Evolutionary conservation across 1,140 invertebrate species (phyloP).

Genomic region (Temnothorax curvispinosus): DNA sequence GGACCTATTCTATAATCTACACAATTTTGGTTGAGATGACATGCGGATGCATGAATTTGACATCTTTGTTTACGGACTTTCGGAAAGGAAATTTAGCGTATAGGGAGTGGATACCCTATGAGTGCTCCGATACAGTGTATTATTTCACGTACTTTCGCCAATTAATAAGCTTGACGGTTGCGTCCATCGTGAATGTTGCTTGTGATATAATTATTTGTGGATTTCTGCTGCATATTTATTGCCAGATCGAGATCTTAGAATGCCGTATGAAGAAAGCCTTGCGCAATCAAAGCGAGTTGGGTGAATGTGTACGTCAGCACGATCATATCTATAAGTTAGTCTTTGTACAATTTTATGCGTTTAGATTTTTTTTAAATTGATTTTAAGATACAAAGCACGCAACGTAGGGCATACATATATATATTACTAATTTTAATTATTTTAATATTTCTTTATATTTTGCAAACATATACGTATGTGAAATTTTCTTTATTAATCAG

Average conservation of each 20-base stretch:
- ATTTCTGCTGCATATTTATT: conserved; percentile 63
- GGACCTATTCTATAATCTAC: conserved; percentile 51
- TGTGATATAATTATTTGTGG: conserved; percentile 69
- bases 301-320: conserved; percentile 66
- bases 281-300: neutral
- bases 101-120: conserved; percentile 73
- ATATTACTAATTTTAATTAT: neutral
- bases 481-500: neutral
- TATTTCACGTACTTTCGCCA: conserved; percentile 73
- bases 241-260: conserved; percentile 70
- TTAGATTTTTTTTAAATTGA: neutral
- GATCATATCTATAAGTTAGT: conserved; percentile 71
- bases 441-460: neutral
- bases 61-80: conserved; percentile 64
- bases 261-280: conserved; percentile 49
- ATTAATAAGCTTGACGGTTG: conserved; percentile 37
- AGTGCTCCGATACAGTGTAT: conserved; percentile 1
- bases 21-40: conserved; percentile 54
- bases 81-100: conserved; percentile 51
- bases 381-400: neutral
- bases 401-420: neutral
- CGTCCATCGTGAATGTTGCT: conserved; percentile 64
- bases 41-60: conserved; percentile 52
- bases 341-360: neutral
- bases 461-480: neutral